Conservation (phyloP, 2,797 vertebrate species). For the Rhinophrynus dorsalis region DNA sequence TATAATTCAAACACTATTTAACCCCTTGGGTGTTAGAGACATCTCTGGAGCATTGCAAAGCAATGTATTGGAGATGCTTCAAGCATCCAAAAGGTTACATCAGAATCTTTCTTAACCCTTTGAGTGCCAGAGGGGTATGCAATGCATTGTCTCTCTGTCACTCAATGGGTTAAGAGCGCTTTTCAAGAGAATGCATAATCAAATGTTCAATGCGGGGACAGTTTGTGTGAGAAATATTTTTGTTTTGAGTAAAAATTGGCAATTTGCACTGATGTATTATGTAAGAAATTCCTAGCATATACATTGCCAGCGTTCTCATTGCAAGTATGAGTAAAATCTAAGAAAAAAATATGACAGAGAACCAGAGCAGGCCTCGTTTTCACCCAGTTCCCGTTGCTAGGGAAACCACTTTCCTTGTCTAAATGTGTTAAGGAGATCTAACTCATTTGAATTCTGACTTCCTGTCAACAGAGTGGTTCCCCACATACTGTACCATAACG, state of each 20-base stretch:
- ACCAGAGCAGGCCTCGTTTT: neutral
- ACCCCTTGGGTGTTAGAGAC: no score
- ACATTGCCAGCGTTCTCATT: neutral
- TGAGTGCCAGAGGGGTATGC: no score
- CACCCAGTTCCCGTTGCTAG: slow-evolving; percentile 64
- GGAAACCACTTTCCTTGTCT: slow-evolving; percentile 63
- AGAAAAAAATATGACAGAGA: slow-evolving; percentile 4
- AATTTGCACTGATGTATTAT: neutral
- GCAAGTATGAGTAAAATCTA: slow-evolving; percentile 1
- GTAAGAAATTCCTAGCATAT: neutral
- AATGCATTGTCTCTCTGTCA: no score
- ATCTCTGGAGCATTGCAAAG: no score
- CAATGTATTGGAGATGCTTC: no score
- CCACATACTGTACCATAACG: slow-evolving; percentile 27
- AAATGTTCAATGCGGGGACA: no score
- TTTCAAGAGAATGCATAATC: no score
- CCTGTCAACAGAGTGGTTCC: slow-evolving; percentile 38
- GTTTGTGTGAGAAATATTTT: no score
- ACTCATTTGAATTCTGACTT: slow-evolving; percentile 61
- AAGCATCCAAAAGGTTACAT: no score
- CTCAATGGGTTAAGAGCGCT: no score
- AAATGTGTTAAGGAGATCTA: slow-evolving; percentile 51
- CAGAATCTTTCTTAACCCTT: no score
- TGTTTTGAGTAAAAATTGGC: neutral
- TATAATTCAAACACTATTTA: no score